Evolutionary conservation across 1,140 invertebrate genomes (phyloP), one percentile per base, ranked within the genome.

Genomic region (Pararge aegeria): DNA sequence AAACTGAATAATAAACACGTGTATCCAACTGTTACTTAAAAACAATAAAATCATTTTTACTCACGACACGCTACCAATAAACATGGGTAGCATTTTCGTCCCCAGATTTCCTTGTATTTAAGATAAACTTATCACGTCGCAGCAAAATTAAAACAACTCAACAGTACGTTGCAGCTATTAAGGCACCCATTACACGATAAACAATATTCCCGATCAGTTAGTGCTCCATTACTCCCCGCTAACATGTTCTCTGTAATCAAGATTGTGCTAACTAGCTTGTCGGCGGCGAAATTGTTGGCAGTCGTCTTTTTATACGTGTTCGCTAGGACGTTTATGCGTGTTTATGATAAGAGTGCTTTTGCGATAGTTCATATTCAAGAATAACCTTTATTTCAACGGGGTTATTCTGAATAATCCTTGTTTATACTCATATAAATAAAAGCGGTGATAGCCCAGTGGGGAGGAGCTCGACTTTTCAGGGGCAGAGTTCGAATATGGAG

Each of bases 121-220:
- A 24, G 24, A 24, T 24, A 4, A 24, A 24, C 24, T 7, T 4
- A 24, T 24, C 24, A 42, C 2, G 38, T 6, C 12, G 18, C 10
- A 42, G 5, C 18, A 5, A 16, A 16, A 42, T 18, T 42, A 18
- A 42, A 42, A 42, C 16, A 42, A 1, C 38, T 42, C 16, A 18
- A 18, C 5, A 42, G 18, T 16, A 42, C 9, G 38, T 42, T 42
- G 10, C 38, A 10, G 38, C 16, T 16, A 42, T 42, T 42, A 18
- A 42, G 13, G 38, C 38, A 42, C 6, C 13, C 38, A 42, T 18
- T 37, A 3, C 27, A 48, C 57, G 57, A 60, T 60, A 60, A 60
- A 60, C 57, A 60, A 60, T 60, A 60, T 60, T 60, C 52, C 40
- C 57, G 50, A 54, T 60, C 57, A 60, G 57, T 60, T 60, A 60